Evolutionary conservation across 2,888 invertebrate genomes (phyloP).

Genomic region (Thera britannica): DNA sequence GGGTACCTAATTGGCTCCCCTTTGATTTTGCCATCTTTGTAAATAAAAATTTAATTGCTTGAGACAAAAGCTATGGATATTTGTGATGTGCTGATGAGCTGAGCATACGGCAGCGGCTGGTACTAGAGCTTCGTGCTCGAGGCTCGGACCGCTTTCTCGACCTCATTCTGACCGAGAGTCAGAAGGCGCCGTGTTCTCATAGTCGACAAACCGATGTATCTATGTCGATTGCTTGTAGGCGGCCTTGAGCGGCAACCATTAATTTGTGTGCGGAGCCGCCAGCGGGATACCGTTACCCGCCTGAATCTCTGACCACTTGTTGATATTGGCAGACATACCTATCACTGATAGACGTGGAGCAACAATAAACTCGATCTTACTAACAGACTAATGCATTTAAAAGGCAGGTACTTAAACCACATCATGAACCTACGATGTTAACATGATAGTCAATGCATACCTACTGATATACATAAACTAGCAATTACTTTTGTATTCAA

Average conservation of each 20-base stretch:
- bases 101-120: conserved; percentile 32
- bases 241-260: conserved; percentile 82
- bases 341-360: conserved; percentile 42
- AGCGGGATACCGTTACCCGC: conserved; percentile 76
- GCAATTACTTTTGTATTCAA: too few species aligned
- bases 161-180: conserved; percentile 74
- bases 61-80: conserved; percentile 51
- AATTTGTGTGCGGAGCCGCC: conserved; percentile 81
- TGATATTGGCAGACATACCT: conserved; percentile 57
- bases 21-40: too few species aligned
- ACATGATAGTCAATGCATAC: not conserved
- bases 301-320: conserved; percentile 71
- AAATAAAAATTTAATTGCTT: conserved; percentile 24
- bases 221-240: conserved; percentile 83
- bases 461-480: too few species aligned
- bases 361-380: conserved; percentile 7
- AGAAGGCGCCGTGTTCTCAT: conserved; percentile 77
- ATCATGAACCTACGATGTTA: too few species aligned
- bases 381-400: too few species aligned
- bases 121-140: conserved; percentile 45
- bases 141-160: conserved; percentile 73
- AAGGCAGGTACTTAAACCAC: too few species aligned
- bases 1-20: too few species aligned
- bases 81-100: conserved; percentile 35
- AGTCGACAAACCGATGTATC: conserved; percentile 80